Percentiles rank a stretch among this genome's conserved stretches.
These are phyloP conservation scores for Emydoidea blandingii DNA, from an alignment of 2,797 vertebrate genomes.

Conservation along the genomic window DNA sequence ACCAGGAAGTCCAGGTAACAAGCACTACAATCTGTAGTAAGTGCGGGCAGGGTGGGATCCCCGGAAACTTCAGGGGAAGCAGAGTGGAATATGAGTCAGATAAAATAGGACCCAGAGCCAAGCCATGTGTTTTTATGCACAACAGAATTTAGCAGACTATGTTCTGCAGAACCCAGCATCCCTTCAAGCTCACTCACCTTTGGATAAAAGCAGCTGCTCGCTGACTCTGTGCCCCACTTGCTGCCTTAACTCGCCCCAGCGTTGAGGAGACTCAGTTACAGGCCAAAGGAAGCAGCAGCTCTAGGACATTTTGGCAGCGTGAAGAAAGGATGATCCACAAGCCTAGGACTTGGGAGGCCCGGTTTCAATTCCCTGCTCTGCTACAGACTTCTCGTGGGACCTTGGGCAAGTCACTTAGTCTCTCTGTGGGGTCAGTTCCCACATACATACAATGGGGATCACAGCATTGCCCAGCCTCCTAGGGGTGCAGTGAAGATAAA, in stretches of 20 bases:
- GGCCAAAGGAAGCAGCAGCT: background rate
- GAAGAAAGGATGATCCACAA: background rate
- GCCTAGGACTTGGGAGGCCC: background rate
- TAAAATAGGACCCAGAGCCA: background rate
- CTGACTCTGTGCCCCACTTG: background rate
- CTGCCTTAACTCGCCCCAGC: background rate
- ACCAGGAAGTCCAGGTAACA: background rate
- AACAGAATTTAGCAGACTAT: background rate
- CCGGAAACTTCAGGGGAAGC: background rate
- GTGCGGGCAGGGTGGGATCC: background rate
- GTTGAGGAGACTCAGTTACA: background rate
- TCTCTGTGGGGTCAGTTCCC: background rate
- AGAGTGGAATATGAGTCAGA: background rate
- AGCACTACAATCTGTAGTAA: background rate
- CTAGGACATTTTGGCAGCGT: background rate
- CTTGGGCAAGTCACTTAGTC: background rate
- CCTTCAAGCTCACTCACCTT: background rate
- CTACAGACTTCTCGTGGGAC: background rate
- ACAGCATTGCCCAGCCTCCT: background rate
- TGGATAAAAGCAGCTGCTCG: background rate
- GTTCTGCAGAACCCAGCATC: background rate
- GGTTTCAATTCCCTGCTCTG: background rate
- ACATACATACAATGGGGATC: background rate
- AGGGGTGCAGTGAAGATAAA: background rate
- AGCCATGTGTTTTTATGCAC: background rate